Conservation (phyloP, 1,140 invertebrate genomes). For the Maconellicoccus hirsutus region DNA sequence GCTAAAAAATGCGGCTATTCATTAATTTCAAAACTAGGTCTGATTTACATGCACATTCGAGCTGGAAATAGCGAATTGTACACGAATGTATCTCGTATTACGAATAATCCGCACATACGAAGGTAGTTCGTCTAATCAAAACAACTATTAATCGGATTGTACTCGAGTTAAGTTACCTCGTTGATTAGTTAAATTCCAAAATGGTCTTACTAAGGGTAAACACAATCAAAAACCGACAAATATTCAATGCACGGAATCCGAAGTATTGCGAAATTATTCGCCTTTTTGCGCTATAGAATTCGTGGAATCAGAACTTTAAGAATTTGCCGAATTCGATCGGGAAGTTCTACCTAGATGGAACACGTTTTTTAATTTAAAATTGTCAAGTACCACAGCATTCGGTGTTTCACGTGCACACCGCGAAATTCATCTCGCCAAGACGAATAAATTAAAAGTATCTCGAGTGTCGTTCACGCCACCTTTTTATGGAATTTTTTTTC, state of each 20-base stretch:
- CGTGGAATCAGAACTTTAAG: too few species aligned
- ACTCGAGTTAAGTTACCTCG: not conserved
- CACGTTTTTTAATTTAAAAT: too few species aligned
- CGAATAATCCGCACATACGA: not conserved
- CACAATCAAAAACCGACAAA: not conserved
- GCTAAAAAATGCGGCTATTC: too few species aligned
- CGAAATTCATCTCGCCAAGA: not conserved
- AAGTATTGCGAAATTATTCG: too few species aligned
- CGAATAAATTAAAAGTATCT: conserved; percentile 5
- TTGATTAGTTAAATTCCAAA: not conserved
- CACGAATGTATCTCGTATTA: not conserved
- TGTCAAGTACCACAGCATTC: too few species aligned
- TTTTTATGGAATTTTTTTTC: not conserved
- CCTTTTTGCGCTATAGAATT: too few species aligned
- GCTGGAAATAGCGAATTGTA: too few species aligned
- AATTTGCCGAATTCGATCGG: too few species aligned
- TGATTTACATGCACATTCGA: not conserved
- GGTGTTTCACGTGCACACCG: too few species aligned
- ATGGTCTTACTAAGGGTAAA: not conserved
- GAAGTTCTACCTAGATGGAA: too few species aligned
- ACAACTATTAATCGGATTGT: conserved; percentile 9
- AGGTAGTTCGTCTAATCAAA: not conserved
- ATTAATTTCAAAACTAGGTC: not conserved
- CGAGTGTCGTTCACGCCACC: not conserved
- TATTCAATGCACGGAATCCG: not conserved